Conservation (phyloP, 2,797 vertebrate genomes). For the Macroramphosus scolopax region DNA sequence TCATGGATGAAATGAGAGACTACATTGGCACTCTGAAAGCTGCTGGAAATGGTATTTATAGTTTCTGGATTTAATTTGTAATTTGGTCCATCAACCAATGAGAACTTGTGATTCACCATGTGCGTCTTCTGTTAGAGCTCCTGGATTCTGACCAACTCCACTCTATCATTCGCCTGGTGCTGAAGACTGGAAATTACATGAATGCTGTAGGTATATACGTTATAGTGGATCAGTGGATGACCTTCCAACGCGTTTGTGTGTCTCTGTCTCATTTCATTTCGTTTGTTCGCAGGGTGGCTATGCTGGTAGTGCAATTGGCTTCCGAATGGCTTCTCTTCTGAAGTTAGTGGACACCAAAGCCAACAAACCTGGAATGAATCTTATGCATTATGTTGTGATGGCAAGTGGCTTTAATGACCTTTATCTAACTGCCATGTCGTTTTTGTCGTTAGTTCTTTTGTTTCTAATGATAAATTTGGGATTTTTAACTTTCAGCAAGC, state of each 20-base stretch:
- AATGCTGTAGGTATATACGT: constrained; percentile 76
- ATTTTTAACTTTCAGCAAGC: constrained; percentile 75
- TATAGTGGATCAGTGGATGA: background rate
- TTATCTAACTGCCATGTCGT: background rate
- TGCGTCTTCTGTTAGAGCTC: constrained; percentile 70
- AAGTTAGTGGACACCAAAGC: constrained; percentile 84
- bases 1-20: constrained; percentile 71
- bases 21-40: constrained; percentile 71
- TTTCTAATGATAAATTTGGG: background rate
- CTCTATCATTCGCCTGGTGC: constrained; percentile 79
- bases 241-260: constrained; percentile 8
- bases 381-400: constrained; percentile 88
- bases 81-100: background rate
- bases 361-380: constrained; percentile 86
- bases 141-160: constrained; percentile 80
- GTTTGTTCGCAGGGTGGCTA: constrained; percentile 79
- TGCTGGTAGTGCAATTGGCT: constrained; percentile 82
- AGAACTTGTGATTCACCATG: background rate
- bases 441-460: background rate
- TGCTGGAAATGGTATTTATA: constrained; percentile 79
- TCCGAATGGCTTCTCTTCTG: constrained; percentile 81
- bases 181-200: constrained; percentile 86
- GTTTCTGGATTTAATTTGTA: too few species aligned
- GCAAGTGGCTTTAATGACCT: constrained; percentile 54
- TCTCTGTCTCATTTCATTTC: constrained; percentile 10